phyloP scores from a whole-genome alignment of 2,888 invertebrate species.

The Ferdinandea cuprea region DNA sequence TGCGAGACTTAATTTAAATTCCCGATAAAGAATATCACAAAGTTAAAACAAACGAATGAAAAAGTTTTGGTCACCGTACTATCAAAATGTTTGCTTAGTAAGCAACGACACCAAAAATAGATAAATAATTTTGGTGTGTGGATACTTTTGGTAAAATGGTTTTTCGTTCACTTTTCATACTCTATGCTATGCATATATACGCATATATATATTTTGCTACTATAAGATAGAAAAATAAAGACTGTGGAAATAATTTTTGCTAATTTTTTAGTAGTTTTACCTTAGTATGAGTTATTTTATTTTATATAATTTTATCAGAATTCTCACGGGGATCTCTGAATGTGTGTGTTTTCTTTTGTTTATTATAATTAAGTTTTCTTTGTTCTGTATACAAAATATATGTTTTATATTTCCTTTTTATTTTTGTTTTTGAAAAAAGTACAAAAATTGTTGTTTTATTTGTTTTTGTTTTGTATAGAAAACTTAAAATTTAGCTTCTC shows the following conservation, averaged over 20 bases:
- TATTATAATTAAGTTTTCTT: conserved; percentile 48
- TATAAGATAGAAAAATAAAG: conserved; percentile 37
- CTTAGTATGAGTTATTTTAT: not conserved
- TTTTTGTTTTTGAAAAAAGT: conserved; percentile 66
- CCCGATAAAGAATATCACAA: too few relatives aligned
- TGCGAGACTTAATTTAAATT: too few relatives aligned
- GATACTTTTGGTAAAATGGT: not conserved
- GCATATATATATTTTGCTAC: conserved; percentile 7
- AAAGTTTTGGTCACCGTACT: too few relatives aligned
- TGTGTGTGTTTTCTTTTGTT: conserved; percentile 43
- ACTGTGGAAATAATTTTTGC: not conserved
- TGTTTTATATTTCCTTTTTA: conserved; percentile 56
- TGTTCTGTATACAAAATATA: conserved; percentile 75
- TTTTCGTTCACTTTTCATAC: conserved; percentile 8
- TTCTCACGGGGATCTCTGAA: conserved; percentile 41
- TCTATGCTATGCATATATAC: not conserved
- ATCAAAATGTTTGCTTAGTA: not conserved
- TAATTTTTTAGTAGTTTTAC: conserved; percentile 7
- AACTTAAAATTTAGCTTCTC: conserved; percentile 62
- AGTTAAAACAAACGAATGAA: too few relatives aligned
- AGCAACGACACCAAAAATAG: not conserved
- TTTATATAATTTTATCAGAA: conserved; percentile 29
- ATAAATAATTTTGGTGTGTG: not conserved
- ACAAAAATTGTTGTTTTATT: conserved; percentile 66
- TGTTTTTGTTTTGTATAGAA: conserved; percentile 64